Conservation (phyloP, 1,140 invertebrate species). For the Cydia splendana region DNA sequence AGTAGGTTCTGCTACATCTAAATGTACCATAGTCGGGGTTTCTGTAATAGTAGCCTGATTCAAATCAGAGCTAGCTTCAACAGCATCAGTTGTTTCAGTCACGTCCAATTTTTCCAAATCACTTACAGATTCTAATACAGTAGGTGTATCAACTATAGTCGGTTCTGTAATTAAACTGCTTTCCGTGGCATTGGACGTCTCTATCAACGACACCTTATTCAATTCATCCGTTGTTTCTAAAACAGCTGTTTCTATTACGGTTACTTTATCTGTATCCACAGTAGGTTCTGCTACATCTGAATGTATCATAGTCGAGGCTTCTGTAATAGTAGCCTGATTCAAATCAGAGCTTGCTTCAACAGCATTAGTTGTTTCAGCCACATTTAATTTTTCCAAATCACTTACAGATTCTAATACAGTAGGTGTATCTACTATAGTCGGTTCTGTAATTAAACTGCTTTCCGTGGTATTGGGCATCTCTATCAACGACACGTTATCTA, state of each 20-base stretch:
- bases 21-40: too few relatives aligned
- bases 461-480: not conserved
- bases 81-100: not conserved
- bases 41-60: too few relatives aligned
- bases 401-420: not conserved
- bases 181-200: not conserved
- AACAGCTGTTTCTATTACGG: not conserved
- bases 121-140: not conserved
- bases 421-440: not conserved
- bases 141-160: not conserved
- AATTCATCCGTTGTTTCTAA: not conserved
- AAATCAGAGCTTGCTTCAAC: not conserved
- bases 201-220: not conserved
- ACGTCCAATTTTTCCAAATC: not conserved
- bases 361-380: not conserved
- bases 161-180: not conserved
- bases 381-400: not conserved
- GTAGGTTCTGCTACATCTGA: not conserved
- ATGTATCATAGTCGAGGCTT: too few relatives aligned
- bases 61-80: not conserved
- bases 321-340: not conserved
- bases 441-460: not conserved
- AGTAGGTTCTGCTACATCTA: too few relatives aligned
- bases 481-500: not conserved
- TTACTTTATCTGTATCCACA: not conserved